Percentiles rank a stretch among this genome's conserved stretches.
phyloP scores from a whole-genome alignment of 2,113 vertebrate species.

The Nipponia nippon region DNA sequence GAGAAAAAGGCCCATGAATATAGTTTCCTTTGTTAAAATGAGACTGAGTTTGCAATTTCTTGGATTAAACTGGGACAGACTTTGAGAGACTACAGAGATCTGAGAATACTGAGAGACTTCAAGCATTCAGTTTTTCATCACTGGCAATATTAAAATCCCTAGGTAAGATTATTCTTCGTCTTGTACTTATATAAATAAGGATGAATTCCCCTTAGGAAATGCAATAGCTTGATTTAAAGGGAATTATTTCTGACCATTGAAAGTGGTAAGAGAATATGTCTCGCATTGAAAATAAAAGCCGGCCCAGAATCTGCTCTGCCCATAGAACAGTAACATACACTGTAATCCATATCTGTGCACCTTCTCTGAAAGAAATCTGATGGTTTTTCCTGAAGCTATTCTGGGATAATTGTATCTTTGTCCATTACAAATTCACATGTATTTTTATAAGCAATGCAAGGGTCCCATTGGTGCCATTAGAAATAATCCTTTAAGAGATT shows the following conservation, averaged over 20 bases:
- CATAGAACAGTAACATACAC: neutral
- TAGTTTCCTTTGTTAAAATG: neutral
- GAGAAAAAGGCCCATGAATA: neutral
- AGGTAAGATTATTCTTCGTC: neutral
- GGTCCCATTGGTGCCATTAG: neutral
- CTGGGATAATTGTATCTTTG: constrained; percentile 35
- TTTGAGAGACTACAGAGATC: neutral
- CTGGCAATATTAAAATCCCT: neutral
- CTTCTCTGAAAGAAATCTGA: neutral
- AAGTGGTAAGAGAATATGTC: neutral
- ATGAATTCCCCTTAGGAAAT: neutral
- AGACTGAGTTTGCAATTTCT: neutral
- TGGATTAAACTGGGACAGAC: neutral
- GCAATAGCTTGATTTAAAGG: neutral
- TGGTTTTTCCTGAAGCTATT: neutral
- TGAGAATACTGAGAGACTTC: neutral
- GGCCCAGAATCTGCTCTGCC: neutral
- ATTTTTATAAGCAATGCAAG: constrained; percentile 38
- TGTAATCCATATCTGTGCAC: neutral
- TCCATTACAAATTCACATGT: neutral
- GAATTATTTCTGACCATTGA: neutral
- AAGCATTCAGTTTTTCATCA: neutral
- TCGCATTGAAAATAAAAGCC: neutral
- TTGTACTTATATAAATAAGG: neutral
- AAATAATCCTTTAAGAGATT: constrained; percentile 23